A percentile compares a stretch with the other conserved stretches of the same genome.
Conservation (phyloP, 1,140 invertebrate species). For the Goniozus legneri region DNA sequence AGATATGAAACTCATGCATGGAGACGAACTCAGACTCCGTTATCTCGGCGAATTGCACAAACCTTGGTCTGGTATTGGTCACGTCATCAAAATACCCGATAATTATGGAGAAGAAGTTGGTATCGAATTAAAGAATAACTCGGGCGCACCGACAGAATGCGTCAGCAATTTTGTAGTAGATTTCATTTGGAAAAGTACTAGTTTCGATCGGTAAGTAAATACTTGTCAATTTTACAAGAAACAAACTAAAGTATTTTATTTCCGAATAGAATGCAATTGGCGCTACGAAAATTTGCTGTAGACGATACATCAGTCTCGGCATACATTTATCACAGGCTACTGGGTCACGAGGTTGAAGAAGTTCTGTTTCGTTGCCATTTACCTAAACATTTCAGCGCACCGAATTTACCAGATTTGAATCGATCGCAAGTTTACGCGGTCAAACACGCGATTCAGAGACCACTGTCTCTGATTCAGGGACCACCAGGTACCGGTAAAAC, state of each 20-base stretch:
- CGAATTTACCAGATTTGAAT: constrained; percentile 96
- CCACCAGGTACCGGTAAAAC: constrained; percentile 97
- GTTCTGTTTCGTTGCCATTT: constrained; percentile 84
- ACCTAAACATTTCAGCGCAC: constrained; percentile 95
- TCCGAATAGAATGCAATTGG: constrained; percentile 83
- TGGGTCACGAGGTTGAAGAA: constrained; percentile 97
- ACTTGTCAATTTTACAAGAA: not conserved
- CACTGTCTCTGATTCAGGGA: constrained; percentile 94
- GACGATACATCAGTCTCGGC: constrained; percentile 95
- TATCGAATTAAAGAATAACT: constrained; percentile 89
- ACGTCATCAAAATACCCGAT: constrained; percentile 98
- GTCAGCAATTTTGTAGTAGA: constrained; percentile 96
- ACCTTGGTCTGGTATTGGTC: constrained; percentile 91
- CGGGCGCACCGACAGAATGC: constrained; percentile 86
- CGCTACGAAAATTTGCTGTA: constrained; percentile 92
- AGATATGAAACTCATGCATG: constrained; percentile 99
- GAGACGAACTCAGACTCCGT: constrained; percentile 91
- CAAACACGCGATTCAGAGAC: constrained; percentile 95
- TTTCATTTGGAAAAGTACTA: constrained; percentile 99
- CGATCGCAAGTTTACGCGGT: constrained; percentile 98
- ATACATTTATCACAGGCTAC: constrained; percentile 94
- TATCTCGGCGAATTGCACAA: constrained; percentile 93
- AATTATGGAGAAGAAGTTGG: constrained; percentile 99
- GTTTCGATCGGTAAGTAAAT: constrained; percentile 82
- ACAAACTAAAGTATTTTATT: constrained; percentile 5